These are phyloP conservation scores for Leptinotarsa lineolata DNA, from an alignment of 1,140 invertebrate species.

Conservation along the genomic window DNA sequence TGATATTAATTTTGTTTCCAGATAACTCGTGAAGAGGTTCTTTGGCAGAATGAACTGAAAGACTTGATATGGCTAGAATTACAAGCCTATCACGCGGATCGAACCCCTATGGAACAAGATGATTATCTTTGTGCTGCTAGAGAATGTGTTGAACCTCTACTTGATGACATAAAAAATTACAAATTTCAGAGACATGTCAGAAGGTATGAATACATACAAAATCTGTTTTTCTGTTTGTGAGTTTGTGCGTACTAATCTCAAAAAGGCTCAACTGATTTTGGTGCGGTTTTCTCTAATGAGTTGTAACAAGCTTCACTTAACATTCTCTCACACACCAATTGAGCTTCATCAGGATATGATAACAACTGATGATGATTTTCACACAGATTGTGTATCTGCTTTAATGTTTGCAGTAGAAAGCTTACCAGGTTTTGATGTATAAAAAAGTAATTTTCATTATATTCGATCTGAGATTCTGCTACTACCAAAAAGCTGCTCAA, in stretches of 20 bases:
- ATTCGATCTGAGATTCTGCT: too few species aligned
- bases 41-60: constrained; percentile 86
- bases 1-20: constrained; percentile 53
- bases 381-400: too few species aligned
- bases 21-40: constrained; percentile 79
- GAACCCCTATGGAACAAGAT: constrained; percentile 75
- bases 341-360: too few species aligned
- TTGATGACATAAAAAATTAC: constrained; percentile 79
- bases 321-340: too few species aligned
- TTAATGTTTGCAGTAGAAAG: too few species aligned
- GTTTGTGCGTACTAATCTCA: neutral
- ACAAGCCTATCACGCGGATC: constrained; percentile 77
- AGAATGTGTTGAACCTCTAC: constrained; percentile 68
- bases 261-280: neutral
- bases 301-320: too few species aligned
- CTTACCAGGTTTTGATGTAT: too few species aligned
- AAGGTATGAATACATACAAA: neutral
- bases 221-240: neutral
- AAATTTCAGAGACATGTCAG: constrained; percentile 52
- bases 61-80: constrained; percentile 90
- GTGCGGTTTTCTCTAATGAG: too few species aligned
- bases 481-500: too few species aligned
- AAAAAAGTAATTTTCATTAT: too few species aligned
- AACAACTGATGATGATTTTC: too few species aligned
- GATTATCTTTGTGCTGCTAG: constrained; percentile 74